Evolutionary conservation across 2,797 vertebrate genomes (phyloP), one percentile per base, ranked within the genome.

Genomic region (Anguilla obscura): DNA sequence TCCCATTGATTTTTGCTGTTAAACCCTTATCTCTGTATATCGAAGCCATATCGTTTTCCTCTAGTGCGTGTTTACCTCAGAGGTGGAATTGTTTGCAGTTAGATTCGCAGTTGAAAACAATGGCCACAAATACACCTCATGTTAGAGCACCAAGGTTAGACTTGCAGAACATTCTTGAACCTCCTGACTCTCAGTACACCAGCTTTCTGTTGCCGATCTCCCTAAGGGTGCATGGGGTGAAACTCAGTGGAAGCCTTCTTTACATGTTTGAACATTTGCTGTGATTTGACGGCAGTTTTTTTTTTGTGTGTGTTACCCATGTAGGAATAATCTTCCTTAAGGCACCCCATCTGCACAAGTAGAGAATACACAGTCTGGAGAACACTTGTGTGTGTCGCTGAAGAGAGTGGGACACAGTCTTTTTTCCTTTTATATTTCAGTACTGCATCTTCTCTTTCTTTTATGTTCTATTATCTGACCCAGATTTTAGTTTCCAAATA

Each of bases 1-100:
- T 4, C 33, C 30, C 74, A 40, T 80, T 83, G 24, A n/a, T 45
- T 87, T 60, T 30, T 40, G 45, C 74, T 79, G 48, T 87, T 82
- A 48, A 83, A 82, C 60, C 56, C 36, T 30, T 82, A 50, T 63
- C 76, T 9, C 45, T 80, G 18, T 10, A n/a, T 9, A 48, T 40
- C 40, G 36, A 76, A 10, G 40, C 18, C 76, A 45, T 48, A 21
- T 6, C 24, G 24, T 82, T 82, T 50, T n/a, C 79, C 45, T 7
- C 0, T 9, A 82, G 79, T 5, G 24, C 0, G 1, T 10, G 16
- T 76, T 16, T 24, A n/a, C 40, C n/a, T 82, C 45, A 24, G 79
- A 48, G 2, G 0, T 7, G 16, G 18, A 45, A 45, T 80, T 80
- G 18, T 82, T 8, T 24, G 6, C 16, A 24, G 45, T 48, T 24